Percentiles rank a stretch among this genome's conserved stretches.
Conservation (phyloP, 1,140 invertebrate genomes). For the Drosophila trapezifrons region DNA sequence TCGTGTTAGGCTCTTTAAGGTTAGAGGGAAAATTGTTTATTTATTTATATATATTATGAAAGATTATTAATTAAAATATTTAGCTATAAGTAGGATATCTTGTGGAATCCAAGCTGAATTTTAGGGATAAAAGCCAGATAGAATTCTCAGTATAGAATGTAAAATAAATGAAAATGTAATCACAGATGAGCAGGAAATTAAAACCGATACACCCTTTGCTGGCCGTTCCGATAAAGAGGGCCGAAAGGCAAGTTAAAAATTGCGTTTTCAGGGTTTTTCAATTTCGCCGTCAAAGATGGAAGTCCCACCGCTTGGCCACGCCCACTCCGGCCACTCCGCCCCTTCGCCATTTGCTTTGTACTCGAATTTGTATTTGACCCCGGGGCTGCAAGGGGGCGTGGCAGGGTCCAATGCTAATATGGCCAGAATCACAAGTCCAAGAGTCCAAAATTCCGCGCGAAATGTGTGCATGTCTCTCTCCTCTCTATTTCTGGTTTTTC, state of each 20-base stretch:
- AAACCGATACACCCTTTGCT: slow-evolving; percentile 14
- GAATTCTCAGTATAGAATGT: background rate
- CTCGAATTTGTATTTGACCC: slow-evolving; percentile 43
- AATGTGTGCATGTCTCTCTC: slow-evolving; percentile 12
- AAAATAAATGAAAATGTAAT: slow-evolving; percentile 5
- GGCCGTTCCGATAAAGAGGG: slow-evolving; percentile 1
- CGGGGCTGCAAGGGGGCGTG: slow-evolving; percentile 6
- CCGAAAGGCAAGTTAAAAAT: slow-evolving; percentile 17
- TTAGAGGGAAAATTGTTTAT: too few species aligned
- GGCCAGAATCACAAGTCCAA: slow-evolving; percentile 16
- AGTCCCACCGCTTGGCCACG: background rate
- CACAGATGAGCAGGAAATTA: slow-evolving; percentile 3
- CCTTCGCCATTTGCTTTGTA: slow-evolving; percentile 30
- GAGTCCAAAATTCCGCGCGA: slow-evolving; percentile 10
- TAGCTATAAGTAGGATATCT: too few species aligned
- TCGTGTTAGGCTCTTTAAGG: background rate
- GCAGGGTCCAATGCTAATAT: slow-evolving; percentile 26
- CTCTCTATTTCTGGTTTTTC: background rate
- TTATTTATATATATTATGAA: too few species aligned
- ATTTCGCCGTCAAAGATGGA: slow-evolving; percentile 28
- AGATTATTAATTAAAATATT: too few species aligned
- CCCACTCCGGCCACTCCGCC: background rate
- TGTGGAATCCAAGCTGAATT: too few species aligned
- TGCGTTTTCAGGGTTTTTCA: slow-evolving; percentile 30
- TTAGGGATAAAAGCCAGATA: background rate